Evolutionary conservation across 2,888 invertebrate species (phyloP), one percentile per base, ranked within the genome.

Genomic region (Amphipoea oculea): DNA sequence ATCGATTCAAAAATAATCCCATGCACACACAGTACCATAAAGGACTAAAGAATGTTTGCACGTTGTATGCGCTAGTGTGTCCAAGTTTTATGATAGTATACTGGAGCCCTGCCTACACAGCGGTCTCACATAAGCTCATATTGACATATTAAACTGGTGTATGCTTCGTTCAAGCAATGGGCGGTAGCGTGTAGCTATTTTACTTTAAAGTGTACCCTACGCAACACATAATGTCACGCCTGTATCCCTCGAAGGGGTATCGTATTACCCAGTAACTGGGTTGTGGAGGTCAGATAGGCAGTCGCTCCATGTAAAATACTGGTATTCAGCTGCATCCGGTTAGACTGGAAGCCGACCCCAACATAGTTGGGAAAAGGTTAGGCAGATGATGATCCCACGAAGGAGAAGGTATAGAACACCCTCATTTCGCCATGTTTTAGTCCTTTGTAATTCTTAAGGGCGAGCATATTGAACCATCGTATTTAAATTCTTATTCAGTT

Each of bases 101-200:
- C 42, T 74, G 54, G 51, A 63, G 62, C 12, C 67, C 70, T 68
- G 72, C 48, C 73, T 67, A 63, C 78, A 74, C 29, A 69, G 51
- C 57, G 66, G 74, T 67, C 40, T 62, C 57, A 74, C 68, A 69
- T 85, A 82, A 79, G 85, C 84, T 81, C 42, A 81, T 76, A 86
- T 77, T 79, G 81, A 79, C 73, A 86, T 81, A 79, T 76, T 81
- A 84, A 87, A 81, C 76, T 73, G 60, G 48, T 79, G 57, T 51
- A 51, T 57, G 51, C 62, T 12, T 20, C 9, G 73, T 65, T 40
- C 20, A 67, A 54, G 36, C 65, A 29, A 77, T 12, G 20, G 42
- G 73, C 48, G 69, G 14, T 51, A 65, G 84, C 82, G 79, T 62
- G 63, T 67, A 36, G 7, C 6, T 14, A 2, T 45, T 20, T 51